phyloP scores from a whole-genome alignment of 2,113 vertebrate species.

The Merops nubicus region DNA sequence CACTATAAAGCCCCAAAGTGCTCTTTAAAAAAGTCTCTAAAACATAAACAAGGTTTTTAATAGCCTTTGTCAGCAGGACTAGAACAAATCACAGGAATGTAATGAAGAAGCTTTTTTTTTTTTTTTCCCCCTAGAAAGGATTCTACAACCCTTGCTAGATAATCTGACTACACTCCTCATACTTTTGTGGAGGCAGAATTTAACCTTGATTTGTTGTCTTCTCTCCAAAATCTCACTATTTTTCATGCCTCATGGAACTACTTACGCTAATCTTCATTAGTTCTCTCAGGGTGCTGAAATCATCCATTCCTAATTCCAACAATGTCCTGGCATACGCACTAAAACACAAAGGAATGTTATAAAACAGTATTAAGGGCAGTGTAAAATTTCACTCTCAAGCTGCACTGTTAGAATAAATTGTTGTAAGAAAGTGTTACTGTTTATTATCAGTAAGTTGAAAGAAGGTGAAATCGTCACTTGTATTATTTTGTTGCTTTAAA shows the following conservation, averaged over 20 bases:
- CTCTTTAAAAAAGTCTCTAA: constrained; percentile 21
- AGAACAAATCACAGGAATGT: constrained; percentile 9
- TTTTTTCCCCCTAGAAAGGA: background rate
- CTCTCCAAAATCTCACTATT: background rate
- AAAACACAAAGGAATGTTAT: background rate
- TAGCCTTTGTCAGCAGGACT: constrained; percentile 15
- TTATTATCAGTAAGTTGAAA: background rate
- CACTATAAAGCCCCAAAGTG: constrained; percentile 36
- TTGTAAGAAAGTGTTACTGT: background rate
- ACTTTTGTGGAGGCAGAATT: background rate
- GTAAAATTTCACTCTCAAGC: background rate
- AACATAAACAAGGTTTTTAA: constrained; percentile 48
- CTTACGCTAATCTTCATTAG: constrained; percentile 2
- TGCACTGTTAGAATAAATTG: background rate
- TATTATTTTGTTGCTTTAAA: background rate
- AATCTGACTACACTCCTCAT: background rate
- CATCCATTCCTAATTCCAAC: background rate
- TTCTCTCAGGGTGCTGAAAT: background rate
- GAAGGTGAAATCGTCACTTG: background rate
- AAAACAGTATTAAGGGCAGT: background rate
- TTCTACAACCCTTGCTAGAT: background rate
- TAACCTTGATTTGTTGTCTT: constrained; percentile 3
- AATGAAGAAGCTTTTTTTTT: background rate
- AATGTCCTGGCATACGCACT: background rate
- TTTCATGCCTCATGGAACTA: background rate